phyloP scores from a whole-genome alignment of 2,888 invertebrate species.

The Chironomus riparius region DNA sequence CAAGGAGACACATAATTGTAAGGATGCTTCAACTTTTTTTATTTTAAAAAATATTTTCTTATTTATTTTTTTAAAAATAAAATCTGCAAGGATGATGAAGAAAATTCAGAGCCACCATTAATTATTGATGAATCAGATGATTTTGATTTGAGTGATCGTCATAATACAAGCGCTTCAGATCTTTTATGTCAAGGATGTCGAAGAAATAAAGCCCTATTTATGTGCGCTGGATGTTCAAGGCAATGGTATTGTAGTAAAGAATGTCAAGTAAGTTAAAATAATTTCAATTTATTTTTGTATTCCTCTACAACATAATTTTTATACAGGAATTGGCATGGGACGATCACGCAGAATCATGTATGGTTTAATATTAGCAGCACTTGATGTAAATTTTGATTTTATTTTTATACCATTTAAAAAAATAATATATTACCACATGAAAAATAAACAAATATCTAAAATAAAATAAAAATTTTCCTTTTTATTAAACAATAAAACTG shows the following conservation, averaged over 20 bases:
- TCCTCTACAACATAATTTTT: constrained; percentile 38
- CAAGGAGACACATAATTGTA: neutral
- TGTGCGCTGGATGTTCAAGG: constrained; percentile 82
- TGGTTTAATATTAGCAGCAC: constrained; percentile 50
- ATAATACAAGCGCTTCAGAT: constrained; percentile 34
- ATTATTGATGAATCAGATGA: constrained; percentile 50
- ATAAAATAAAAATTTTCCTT: too few relatives aligned
- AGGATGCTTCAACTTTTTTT: neutral
- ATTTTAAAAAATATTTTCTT: neutral
- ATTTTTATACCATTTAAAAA: neutral
- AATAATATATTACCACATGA: too few relatives aligned
- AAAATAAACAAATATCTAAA: too few relatives aligned
- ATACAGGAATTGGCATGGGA: constrained; percentile 63
- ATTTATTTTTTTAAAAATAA: neutral
- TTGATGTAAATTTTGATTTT: neutral
- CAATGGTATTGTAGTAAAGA: constrained; percentile 92
- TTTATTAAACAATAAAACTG: too few relatives aligned
- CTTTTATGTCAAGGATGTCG: constrained; percentile 82
- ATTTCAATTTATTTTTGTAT: neutral
- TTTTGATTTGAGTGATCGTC: constrained; percentile 37
- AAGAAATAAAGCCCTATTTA: constrained; percentile 70
- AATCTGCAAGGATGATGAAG: constrained; percentile 41
- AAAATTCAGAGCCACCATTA: constrained; percentile 53
- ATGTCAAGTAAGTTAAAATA: constrained; percentile 56
- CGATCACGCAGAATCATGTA: constrained; percentile 76